Evolutionary conservation across 2,797 vertebrate species (phyloP), one percentile per base, ranked within the genome.

Genomic region (Phaenicophaeus curvirostris): DNA sequence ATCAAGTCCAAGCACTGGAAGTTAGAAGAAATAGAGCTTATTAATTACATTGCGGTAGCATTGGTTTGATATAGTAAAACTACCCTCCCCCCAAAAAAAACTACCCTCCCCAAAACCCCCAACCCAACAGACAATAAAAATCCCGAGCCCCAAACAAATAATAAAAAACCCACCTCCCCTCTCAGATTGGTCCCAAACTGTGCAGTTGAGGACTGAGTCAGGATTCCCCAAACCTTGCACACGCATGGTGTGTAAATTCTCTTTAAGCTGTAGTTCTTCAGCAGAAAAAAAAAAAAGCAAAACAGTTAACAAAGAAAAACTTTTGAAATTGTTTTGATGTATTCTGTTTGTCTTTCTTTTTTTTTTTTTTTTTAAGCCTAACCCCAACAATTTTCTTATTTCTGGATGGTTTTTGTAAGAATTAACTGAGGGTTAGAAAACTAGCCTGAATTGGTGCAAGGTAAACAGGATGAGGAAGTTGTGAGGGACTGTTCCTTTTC

Each of bases 1-100:
- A 18, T 18, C 35, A 5, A 20, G 4, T 37, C 4, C 15, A 4
- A 7, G 50, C 19, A 1, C 1, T 14, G 42, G 21, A 42, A 35
- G 13, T 7, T 5, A 10, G 15, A 28, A 72, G 9, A 51, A 59
- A 16, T 25, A 57, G 10, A 76, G n/a, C 4, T 73, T 39, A 39
- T 39, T 33, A 50, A 50, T 50, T 42, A 33, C 69, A 39, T 2
- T 55, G 51, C 5, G 15, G 27, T 30, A 37, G 27, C 11, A 5
- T 42, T 65, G 69, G 4, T 61, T 57, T 66, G 11, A 8, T 59
- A 8, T 6, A 39, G 31, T 9, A 24, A 51, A 20, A 44, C 18
- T 16, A 44, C 15, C 14, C 13, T 14, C 42, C 42, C 18, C 42
- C 15, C n/a, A 42, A 42, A 42, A 42, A 42, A 42, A 6, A 9